phyloP scores from a whole-genome alignment of 2,888 invertebrate genomes.

The Ethmia dodecea region DNA sequence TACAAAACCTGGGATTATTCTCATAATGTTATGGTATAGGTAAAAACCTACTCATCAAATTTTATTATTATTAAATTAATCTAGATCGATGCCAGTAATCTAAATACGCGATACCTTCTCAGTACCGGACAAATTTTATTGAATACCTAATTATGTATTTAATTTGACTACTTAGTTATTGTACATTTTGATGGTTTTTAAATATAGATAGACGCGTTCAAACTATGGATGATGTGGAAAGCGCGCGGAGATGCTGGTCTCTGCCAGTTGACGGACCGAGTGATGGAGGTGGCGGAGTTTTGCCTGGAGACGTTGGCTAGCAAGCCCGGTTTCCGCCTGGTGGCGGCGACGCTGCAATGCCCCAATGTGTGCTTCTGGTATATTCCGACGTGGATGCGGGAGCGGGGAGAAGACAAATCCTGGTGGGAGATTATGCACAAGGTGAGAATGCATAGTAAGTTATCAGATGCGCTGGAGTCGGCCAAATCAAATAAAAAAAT shows the following conservation, averaged over 20 bases:
- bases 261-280: conserved; percentile 78
- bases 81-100: too few relatives aligned
- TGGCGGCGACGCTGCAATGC: conserved; percentile 79
- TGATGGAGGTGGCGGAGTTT: conserved; percentile 79
- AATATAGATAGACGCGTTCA: conserved; percentile 93
- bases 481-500: too few relatives aligned
- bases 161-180: too few relatives aligned
- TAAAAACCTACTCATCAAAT: too few relatives aligned
- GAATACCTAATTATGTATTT: too few relatives aligned
- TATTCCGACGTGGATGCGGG: conserved; percentile 78
- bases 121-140: too few relatives aligned
- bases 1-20: too few relatives aligned
- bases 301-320: conserved; percentile 70
- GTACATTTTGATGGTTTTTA: too few relatives aligned
- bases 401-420: conserved; percentile 42
- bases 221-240: conserved; percentile 96
- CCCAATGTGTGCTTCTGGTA: conserved; percentile 96
- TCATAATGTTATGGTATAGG: too few relatives aligned
- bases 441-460: conserved; percentile 44
- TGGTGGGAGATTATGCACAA: conserved; percentile 76
- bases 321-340: conserved; percentile 79
- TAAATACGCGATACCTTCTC: too few relatives aligned
- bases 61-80: too few relatives aligned
- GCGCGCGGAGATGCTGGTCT: conserved; percentile 83
- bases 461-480: neutral